Conservation (phyloP, 2,888 invertebrate species). For the Dione juno region DNA sequence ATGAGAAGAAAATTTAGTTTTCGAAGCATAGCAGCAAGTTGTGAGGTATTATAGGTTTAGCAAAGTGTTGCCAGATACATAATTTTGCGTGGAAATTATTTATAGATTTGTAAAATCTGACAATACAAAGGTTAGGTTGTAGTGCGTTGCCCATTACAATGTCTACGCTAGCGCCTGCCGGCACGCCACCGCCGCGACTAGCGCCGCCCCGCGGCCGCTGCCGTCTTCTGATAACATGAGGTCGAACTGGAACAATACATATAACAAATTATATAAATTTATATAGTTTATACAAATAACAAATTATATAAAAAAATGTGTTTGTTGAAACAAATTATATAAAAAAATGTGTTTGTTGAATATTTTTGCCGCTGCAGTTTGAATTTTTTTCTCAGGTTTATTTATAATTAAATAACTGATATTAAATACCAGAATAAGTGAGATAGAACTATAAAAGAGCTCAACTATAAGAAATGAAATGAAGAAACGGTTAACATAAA, state of each 20-base stretch:
- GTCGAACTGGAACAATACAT: slow-evolving; percentile 87
- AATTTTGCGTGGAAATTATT: not conserved
- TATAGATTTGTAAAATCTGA: slow-evolving; percentile 3
- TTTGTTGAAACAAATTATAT: too few relatives aligned
- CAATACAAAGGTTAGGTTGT: slow-evolving; percentile 7
- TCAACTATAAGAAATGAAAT: too few relatives aligned
- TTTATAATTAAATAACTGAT: too few relatives aligned
- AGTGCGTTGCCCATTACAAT: slow-evolving; percentile 16
- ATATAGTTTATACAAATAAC: too few relatives aligned
- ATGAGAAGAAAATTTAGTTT: not conserved
- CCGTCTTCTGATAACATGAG: slow-evolving; percentile 98
- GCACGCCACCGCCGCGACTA: slow-evolving; percentile 96
- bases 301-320: too few relatives aligned
- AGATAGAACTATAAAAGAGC: too few relatives aligned
- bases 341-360: too few relatives aligned
- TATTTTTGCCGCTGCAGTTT: too few relatives aligned
- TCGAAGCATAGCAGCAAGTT: slow-evolving; percentile 16
- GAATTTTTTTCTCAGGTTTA: too few relatives aligned
- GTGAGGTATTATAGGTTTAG: slow-evolving; percentile 34
- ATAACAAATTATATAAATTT: too few relatives aligned
- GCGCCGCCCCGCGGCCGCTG: slow-evolving; percentile 97
- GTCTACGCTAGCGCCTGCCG: slow-evolving; percentile 61
- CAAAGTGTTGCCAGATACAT: slow-evolving; percentile 40
- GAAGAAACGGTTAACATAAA: too few relatives aligned
- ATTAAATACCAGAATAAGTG: too few relatives aligned